Conservation (phyloP, 2,797 vertebrate genomes). For the Poecilia picta region DNA sequence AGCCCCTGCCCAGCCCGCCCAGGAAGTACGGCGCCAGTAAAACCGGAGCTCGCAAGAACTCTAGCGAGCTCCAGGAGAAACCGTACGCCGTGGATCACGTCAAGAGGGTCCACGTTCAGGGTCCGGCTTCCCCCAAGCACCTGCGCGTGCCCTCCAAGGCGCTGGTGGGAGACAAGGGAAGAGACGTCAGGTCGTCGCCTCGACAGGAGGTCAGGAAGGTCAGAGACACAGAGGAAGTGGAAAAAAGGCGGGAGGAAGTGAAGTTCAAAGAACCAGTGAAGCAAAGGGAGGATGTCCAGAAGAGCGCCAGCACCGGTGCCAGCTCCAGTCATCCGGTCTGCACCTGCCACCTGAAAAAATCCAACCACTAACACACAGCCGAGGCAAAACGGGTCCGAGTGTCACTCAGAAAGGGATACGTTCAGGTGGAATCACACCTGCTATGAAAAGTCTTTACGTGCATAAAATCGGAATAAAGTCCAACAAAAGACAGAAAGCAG, state of each 20-base stretch:
- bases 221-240: conserved; percentile 64
- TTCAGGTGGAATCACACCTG: background rate
- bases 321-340: conserved; percentile 73
- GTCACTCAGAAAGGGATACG: conserved; percentile 1
- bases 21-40: conserved; percentile 86
- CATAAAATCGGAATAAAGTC: conserved; percentile 3
- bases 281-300: conserved; percentile 66
- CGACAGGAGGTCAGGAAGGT: conserved; percentile 67
- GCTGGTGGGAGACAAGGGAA: conserved; percentile 78
- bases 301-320: conserved; percentile 51
- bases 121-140: conserved; percentile 85
- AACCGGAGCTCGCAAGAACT: conserved; percentile 68
- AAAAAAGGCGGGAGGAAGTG: conserved; percentile 69
- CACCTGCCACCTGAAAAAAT: conserved; percentile 82
- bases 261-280: conserved; percentile 66
- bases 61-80: conserved; percentile 82
- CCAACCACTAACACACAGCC: conserved; percentile 54
- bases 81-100: conserved; percentile 79
- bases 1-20: conserved; percentile 82
- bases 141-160: conserved; percentile 84
- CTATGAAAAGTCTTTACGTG: conserved; percentile 13
- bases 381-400: background rate
- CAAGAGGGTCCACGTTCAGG: conserved; percentile 85
- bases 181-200: conserved; percentile 67
- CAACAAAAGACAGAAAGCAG: conserved; percentile 9